Evolutionary conservation across 2,888 invertebrate species (phyloP).

Genomic region (Caenorhabditis afra): DNA sequence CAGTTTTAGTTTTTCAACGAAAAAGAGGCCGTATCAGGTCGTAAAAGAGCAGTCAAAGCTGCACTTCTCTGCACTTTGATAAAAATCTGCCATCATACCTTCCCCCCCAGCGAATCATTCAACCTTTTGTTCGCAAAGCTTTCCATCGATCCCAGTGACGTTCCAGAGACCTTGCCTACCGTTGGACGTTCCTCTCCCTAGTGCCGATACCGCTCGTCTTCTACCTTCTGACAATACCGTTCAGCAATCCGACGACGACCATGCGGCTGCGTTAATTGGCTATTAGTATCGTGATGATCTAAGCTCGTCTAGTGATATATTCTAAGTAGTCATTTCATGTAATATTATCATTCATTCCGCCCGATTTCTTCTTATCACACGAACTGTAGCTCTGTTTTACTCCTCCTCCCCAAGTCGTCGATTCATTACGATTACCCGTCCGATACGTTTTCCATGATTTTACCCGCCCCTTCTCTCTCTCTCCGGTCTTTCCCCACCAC

Average conservation of each 20-base stretch:
- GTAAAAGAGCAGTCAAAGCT: no score
- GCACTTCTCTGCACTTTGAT: no score
- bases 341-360: constrained; percentile 23
- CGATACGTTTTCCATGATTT: background rate
- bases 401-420: background rate
- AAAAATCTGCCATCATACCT: no score
- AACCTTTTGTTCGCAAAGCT: background rate
- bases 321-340: constrained; percentile 54
- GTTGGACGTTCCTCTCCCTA: constrained; percentile 48
- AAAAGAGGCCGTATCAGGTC: no score
- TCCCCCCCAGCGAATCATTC: background rate
- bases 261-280: constrained; percentile 46
- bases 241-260: constrained; percentile 68
- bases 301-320: constrained; percentile 21
- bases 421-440: background rate
- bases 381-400: background rate
- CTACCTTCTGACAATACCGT: constrained; percentile 72
- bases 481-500: constrained; percentile 46
- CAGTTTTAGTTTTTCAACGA: no score
- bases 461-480: constrained; percentile 5
- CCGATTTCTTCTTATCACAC: constrained; percentile 4
- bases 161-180: constrained; percentile 40
- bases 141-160: background rate
- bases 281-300: background rate
- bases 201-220: constrained; percentile 72